Conservation (phyloP, 2,113 vertebrate genomes). For the Platanista minor region DNA sequence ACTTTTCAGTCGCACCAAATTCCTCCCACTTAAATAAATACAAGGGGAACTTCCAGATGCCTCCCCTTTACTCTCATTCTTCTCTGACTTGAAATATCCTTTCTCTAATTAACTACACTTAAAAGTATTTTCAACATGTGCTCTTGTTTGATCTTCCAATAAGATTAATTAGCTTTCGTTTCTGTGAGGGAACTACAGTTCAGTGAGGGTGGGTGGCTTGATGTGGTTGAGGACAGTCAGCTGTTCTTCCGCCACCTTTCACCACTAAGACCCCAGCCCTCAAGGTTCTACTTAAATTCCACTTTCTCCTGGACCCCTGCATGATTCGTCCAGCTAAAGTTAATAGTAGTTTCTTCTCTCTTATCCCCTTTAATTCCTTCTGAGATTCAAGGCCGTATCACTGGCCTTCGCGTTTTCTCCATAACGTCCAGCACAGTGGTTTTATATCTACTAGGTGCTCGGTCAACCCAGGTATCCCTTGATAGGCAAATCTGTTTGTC, state of each 20-base stretch:
- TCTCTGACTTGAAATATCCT: no score
- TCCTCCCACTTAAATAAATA: background rate
- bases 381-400: background rate
- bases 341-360: background rate
- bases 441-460: no score
- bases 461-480: no score
- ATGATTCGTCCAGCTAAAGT: background rate
- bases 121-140: background rate
- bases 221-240: no score
- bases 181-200: background rate
- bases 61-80: background rate
- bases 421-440: accelerated
- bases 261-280: background rate
- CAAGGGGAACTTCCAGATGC: accelerated
- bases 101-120: background rate
- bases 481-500: background rate
- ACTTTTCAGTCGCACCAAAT: background rate
- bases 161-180: background rate
- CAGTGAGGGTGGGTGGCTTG: accelerated
- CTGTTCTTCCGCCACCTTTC: background rate
- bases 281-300: background rate
- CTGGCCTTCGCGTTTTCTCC: background rate
- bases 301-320: background rate
- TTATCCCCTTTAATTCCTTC: background rate
- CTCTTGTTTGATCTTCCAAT: background rate